Evolutionary conservation across 2,113 vertebrate genomes (phyloP).

Genomic region (Xyliphius kryptos): DNA sequence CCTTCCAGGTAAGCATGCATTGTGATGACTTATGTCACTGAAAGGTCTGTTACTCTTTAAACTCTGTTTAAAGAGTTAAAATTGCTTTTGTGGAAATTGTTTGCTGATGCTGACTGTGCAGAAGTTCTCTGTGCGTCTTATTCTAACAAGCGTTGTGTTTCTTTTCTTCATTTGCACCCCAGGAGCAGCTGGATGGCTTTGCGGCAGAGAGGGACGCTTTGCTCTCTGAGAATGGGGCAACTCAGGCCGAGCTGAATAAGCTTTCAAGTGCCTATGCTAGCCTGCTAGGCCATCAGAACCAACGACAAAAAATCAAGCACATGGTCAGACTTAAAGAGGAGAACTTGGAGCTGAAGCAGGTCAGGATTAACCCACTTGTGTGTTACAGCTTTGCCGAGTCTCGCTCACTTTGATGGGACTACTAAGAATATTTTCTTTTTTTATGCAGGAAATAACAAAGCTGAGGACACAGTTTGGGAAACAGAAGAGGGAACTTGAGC

Average conservation of each 20-base stretch:
- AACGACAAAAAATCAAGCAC: constrained; percentile 95
- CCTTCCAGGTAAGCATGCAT: too few species aligned
- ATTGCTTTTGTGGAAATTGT: too few species aligned
- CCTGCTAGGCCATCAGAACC: constrained; percentile 92
- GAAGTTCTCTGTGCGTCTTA: too few species aligned
- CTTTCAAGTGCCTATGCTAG: constrained; percentile 80
- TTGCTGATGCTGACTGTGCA: too few species aligned
- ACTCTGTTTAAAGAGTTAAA: too few species aligned
- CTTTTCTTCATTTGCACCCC: too few species aligned
- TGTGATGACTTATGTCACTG: too few species aligned
- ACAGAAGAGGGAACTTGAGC: constrained; percentile 68
- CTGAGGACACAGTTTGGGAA: constrained; percentile 68
- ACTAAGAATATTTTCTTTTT: too few species aligned
- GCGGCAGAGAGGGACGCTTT: constrained; percentile 78
- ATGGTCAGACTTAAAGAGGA: constrained; percentile 91
- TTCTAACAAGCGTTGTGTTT: too few species aligned
- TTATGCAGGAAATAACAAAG: constrained; percentile 77
- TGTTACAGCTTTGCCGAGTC: background rate
- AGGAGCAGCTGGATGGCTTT: constrained; percentile 88
- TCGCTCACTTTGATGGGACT: too few species aligned
- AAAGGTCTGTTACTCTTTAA: too few species aligned
- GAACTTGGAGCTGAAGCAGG: constrained; percentile 80
- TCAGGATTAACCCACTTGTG: constrained; percentile 47
- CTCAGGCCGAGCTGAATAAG: constrained; percentile 84
- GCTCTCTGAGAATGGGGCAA: constrained; percentile 77